A percentile compares a stretch with the other conserved stretches of the same genome.
phyloP scores from a whole-genome alignment of 1,140 invertebrate genomes.

The Drosophila oshimai region DNA sequence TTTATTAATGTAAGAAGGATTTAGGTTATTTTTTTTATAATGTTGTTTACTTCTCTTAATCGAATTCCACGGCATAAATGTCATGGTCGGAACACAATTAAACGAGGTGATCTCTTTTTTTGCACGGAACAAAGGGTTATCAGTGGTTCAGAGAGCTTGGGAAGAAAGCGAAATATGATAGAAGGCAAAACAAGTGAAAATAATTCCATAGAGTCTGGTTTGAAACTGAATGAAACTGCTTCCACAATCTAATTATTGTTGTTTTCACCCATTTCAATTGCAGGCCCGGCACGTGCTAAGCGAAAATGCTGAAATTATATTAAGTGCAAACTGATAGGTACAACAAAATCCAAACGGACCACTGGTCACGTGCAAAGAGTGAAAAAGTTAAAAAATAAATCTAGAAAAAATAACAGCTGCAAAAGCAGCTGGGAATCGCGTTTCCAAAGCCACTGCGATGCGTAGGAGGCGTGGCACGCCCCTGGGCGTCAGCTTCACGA shows the following conservation, averaged over 20 bases:
- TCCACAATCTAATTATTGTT: conserved; percentile 24
- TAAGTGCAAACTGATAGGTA: conserved; percentile 39
- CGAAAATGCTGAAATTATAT: conserved; percentile 47
- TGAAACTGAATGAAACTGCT: conserved; percentile 40
- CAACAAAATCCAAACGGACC: neutral
- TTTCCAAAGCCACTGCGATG: conserved; percentile 16
- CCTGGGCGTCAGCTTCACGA: conserved; percentile 48
- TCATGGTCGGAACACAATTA: neutral
- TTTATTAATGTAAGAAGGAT: no score
- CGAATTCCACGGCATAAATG: no score
- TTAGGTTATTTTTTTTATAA: neutral
- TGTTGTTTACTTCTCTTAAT: neutral
- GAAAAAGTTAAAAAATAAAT: neutral
- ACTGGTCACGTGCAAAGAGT: neutral
- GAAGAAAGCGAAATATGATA: neutral
- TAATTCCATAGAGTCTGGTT: conserved; percentile 15
- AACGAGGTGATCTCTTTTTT: neutral
- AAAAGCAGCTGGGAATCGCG: neutral
- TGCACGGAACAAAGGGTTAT: conserved; percentile 6
- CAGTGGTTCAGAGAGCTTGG: conserved; percentile 1
- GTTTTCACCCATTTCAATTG: conserved; percentile 19
- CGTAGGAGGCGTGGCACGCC: conserved; percentile 35
- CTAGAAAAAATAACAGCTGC: neutral
- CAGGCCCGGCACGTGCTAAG: conserved; percentile 60
- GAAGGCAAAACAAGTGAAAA: neutral